These are phyloP conservation scores for Agriopis leucophaearia DNA, from an alignment of 2,888 invertebrate species.

Conservation along the genomic window DNA sequence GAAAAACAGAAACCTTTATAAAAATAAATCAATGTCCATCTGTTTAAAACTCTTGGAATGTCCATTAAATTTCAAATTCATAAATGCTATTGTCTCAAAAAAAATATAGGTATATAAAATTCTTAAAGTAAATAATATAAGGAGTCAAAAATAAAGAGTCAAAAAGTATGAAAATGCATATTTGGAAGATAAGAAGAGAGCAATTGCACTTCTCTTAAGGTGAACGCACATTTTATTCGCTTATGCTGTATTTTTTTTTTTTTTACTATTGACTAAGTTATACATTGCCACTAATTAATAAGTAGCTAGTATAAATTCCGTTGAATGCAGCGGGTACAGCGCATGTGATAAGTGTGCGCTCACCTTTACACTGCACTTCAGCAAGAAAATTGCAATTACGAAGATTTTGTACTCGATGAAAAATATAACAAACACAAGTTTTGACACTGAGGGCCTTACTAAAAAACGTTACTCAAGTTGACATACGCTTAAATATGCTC, in stretches of 20 bases:
- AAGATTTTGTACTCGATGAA: constrained; percentile 2
- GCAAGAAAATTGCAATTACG: constrained; percentile 11
- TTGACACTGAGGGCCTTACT: too few relatives aligned
- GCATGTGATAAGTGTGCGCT: too few relatives aligned
- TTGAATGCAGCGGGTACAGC: too few relatives aligned
- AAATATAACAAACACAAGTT: too few relatives aligned
- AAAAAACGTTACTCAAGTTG: too few relatives aligned
- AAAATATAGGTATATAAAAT: constrained; percentile 9
- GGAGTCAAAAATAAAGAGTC: constrained; percentile 7
- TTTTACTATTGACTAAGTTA: too few relatives aligned
- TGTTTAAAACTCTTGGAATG: constrained; percentile 44
- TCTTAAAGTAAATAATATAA: neutral
- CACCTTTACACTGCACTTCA: neutral
- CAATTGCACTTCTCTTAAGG: constrained; percentile 13
- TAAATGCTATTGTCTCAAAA: constrained; percentile 41
- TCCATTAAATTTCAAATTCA: constrained; percentile 33
- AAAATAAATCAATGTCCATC: constrained; percentile 38
- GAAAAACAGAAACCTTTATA: constrained; percentile 34
- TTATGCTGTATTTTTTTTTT: too few relatives aligned
- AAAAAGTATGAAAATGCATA: constrained; percentile 38
- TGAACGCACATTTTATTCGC: too few relatives aligned
- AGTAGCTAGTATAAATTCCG: too few relatives aligned
- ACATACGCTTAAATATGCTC: too few relatives aligned
- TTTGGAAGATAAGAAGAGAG: constrained; percentile 32
- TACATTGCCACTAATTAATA: too few relatives aligned